Evolutionary conservation across 37 sponge, comb jelly and placozoan genomes (phyloP), one percentile per base, ranked within the genome.

Genomic region (Geodia barretti): DNA sequence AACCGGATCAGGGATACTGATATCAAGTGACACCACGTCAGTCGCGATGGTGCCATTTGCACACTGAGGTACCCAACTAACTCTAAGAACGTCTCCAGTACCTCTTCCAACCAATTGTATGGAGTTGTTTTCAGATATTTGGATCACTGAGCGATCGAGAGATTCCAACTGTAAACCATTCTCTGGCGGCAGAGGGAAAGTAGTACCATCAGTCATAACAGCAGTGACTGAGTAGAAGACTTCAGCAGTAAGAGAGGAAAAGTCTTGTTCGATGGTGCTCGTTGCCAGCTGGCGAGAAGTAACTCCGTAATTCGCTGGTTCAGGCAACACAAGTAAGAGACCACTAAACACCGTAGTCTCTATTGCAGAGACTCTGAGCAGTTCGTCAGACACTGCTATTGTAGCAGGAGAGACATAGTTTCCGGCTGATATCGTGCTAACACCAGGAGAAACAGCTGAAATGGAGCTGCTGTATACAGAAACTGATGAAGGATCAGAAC

Each of bases 311-410:
- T 14, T 47, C 54, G 79, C 73, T 8, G 78, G 40, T 0, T 68
- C 0, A 14, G 90, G 86, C 1, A 77, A 21, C 11, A 32, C 30
- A 29, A 91, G 42, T 2, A 59, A 19, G 1, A 91, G 34, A 40
- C 74, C 71, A 67, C 79, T 91, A 23, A 78, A 82, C 2, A 85
- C 38, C 11, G 87, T 71, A 25, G 81, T 67, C 68, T 85, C 83
- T 9, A 91, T 62, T 35, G 70, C 31, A 31, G 71, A 36, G 1
- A 91, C 74, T 26, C 31, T 21, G 72, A 69, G 19, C 28, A 35
- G 34, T 19, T 77, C 21, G 4, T 47, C 40, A 9, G 73, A 32
- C 19, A 91, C 83, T 8, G 39, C 72, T 1, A 91, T 40, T 5
- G 30, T 63, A 4, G 61, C 60, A 26, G 86, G 87, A 40, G 68